Conservation (phyloP, 2,888 invertebrate species). For the Cepaea hortensis region DNA sequence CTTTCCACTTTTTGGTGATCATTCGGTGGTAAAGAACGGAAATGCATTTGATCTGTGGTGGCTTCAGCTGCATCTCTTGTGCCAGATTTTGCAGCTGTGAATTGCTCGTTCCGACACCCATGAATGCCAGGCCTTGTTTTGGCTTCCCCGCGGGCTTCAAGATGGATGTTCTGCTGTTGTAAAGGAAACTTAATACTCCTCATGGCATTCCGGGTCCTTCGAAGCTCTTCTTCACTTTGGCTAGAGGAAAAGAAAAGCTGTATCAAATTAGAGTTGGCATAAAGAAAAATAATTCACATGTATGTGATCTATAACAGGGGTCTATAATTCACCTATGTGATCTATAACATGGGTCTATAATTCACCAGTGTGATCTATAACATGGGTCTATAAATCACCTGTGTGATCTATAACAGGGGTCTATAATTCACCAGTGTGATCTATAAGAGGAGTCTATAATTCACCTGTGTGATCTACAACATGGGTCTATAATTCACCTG, state of each 20-base stretch:
- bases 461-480: no score
- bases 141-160: not conserved
- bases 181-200: not conserved
- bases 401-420: no score
- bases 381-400: no score
- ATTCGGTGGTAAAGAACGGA: not conserved
- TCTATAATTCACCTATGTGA: no score
- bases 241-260: slow-evolving; percentile 14
- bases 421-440: no score
- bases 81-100: no score
- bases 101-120: not conserved
- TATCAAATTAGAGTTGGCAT: not conserved
- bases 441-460: no score
- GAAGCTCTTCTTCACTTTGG: slow-evolving; percentile 41
- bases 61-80: no score
- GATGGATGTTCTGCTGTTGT: not conserved
- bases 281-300: not conserved
- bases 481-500: no score
- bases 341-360: no score
- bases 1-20: not conserved
- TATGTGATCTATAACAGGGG: not conserved
- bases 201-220: slow-evolving; percentile 23
- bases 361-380: no score
- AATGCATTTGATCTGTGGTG: no score
- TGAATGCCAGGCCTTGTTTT: not conserved